Evolutionary conservation across 1,140 invertebrate species (phyloP).

Genomic region (Papilio aristodemus): DNA sequence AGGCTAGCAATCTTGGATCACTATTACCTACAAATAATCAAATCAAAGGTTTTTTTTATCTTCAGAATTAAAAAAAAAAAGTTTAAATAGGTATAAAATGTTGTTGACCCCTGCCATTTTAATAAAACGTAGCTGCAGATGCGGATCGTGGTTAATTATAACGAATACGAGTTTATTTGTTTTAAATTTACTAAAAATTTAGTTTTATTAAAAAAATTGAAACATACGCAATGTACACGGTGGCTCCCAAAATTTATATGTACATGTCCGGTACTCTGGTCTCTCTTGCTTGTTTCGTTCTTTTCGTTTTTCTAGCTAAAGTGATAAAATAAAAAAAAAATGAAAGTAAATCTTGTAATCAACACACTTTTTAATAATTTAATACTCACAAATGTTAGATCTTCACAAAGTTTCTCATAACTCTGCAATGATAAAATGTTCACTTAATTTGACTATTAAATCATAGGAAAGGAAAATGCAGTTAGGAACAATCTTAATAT

Average conservation of each 20-base stretch:
- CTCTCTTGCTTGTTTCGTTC: constrained; percentile 63
- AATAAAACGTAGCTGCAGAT: too few species aligned
- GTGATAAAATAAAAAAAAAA: constrained; percentile 6
- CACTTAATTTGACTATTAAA: constrained; percentile 6
- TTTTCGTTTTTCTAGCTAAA: constrained; percentile 62
- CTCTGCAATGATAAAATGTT: constrained; percentile 52
- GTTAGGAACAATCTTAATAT: too few species aligned
- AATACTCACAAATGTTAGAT: constrained; percentile 55
- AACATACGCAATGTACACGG: constrained; percentile 67
- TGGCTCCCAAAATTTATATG: constrained; percentile 73
- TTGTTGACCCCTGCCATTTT: too few species aligned
- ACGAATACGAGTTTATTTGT: too few species aligned
- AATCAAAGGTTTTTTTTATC: constrained; percentile 15
- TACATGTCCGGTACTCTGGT: constrained; percentile 59
- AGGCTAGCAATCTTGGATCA: constrained; percentile 59
- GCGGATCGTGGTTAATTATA: too few species aligned
- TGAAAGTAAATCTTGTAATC: neutral
- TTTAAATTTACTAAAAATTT: too few species aligned
- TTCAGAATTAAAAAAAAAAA: too few species aligned
- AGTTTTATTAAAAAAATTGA: constrained; percentile 9
- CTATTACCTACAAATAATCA: constrained; percentile 52
- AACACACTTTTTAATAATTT: neutral
- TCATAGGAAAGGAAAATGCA: too few species aligned
- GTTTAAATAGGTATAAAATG: too few species aligned
- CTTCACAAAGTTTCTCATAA: constrained; percentile 53